Conservation (phyloP, 1,140 invertebrate genomes). For the Drosophila obscura region DNA sequence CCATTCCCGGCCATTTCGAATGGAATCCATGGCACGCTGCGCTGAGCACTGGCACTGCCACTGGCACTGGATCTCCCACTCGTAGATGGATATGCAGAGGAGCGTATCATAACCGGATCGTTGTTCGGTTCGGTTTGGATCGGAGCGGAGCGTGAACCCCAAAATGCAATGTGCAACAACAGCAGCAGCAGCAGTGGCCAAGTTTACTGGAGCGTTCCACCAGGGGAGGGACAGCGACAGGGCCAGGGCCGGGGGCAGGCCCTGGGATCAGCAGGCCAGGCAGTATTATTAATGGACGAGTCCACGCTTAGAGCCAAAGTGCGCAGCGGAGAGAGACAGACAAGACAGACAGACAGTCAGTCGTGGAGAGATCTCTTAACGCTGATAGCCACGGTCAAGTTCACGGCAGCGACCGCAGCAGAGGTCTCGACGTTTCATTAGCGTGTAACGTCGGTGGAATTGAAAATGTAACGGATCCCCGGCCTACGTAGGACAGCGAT, state of each 20-base stretch:
- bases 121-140: background rate
- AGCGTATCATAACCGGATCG: slow-evolving; percentile 82
- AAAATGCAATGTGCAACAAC: slow-evolving; percentile 48
- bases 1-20: slow-evolving; percentile 55
- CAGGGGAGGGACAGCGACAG: slow-evolving; percentile 16
- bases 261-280: slow-evolving; percentile 2
- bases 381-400: slow-evolving; percentile 83
- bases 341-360: slow-evolving; percentile 18
- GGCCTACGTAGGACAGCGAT: slow-evolving; percentile 24
- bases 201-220: slow-evolving; percentile 66
- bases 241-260: slow-evolving; percentile 8
- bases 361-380: slow-evolving; percentile 55
- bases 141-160: slow-evolving; percentile 70
- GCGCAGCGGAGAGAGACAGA: background rate
- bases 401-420: slow-evolving; percentile 59
- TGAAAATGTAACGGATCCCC: slow-evolving; percentile 78
- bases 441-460: slow-evolving; percentile 80
- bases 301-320: slow-evolving; percentile 62
- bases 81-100: slow-evolving; percentile 44
- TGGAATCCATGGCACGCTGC: slow-evolving; percentile 76
- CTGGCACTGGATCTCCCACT: slow-evolving; percentile 15
- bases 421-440: slow-evolving; percentile 71
- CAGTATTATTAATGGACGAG: slow-evolving; percentile 74
- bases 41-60: slow-evolving; percentile 44
- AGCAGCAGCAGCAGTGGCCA: slow-evolving; percentile 4